A percentile compares a stretch with the other conserved stretches of the same genome.
Evolutionary conservation across 2,113 vertebrate species (phyloP).

Genomic region (Antechinus flavipes): DNA sequence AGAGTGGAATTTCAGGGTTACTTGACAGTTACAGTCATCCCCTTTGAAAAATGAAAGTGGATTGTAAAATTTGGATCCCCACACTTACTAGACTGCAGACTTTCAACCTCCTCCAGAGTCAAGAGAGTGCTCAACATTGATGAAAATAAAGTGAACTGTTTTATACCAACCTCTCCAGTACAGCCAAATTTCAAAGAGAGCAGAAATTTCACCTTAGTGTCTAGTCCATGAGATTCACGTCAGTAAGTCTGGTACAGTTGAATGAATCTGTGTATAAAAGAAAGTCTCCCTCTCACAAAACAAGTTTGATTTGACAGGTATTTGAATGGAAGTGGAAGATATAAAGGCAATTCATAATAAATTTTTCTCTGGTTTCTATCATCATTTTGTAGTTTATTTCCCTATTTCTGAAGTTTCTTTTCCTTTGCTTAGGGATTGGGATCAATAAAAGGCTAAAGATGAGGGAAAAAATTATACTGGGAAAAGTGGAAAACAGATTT

Average conservation of each 20-base stretch:
- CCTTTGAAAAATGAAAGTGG: constrained; percentile 64
- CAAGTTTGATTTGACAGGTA: background rate
- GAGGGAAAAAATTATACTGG: background rate
- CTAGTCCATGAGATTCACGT: constrained; percentile 3
- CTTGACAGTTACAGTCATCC: constrained; percentile 72
- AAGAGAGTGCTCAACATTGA: background rate
- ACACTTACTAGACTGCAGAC: background rate
- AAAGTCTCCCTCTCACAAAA: background rate
- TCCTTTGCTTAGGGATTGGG: background rate
- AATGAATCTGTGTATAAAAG: background rate
- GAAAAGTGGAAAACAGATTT: background rate
- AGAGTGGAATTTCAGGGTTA: constrained; percentile 74
- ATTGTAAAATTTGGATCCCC: constrained; percentile 51
- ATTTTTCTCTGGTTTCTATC: constrained; percentile 11
- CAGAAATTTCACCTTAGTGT: constrained; percentile 6
- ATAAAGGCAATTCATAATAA: constrained; percentile 14
- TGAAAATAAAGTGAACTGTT: background rate
- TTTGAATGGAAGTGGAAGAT: background rate
- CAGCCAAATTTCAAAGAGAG: background rate
- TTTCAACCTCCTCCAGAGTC: constrained; percentile 3
- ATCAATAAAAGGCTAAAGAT: background rate
- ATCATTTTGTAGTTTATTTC: constrained; percentile 23
- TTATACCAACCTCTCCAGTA: background rate
- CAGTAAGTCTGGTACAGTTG: background rate
- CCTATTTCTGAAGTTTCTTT: constrained; percentile 1